phyloP scores from a whole-genome alignment of 2,113 vertebrate genomes.

The Scomber scombrus region DNA sequence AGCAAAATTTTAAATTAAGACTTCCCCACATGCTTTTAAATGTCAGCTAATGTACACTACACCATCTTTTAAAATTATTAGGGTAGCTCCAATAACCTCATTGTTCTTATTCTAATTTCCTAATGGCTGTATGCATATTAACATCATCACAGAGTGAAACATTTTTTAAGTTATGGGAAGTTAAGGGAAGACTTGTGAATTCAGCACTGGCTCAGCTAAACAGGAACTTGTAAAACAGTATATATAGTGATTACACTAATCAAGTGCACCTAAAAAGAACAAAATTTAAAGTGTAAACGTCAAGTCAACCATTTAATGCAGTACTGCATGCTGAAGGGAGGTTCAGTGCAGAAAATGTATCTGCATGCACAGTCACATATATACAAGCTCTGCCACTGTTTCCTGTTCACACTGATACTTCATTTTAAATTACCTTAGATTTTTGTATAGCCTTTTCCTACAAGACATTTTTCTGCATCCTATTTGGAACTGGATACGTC shows the following conservation, averaged over 20 bases:
- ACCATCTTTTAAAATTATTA: neutral
- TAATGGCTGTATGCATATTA: neutral
- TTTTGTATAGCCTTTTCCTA: conserved; percentile 20
- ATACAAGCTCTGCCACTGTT: conserved; percentile 2
- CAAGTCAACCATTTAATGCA: conserved; percentile 16
- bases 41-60: conserved; percentile 3
- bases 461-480: conserved; percentile 5
- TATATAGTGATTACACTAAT: neutral
- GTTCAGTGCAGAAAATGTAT: conserved; percentile 34
- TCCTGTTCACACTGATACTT: neutral
- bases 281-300: neutral
- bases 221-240: conserved; percentile 6
- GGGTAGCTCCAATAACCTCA: neutral
- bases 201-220: conserved; percentile 5
- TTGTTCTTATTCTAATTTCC: neutral
- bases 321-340: conserved; percentile 44
- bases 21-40: conserved; percentile 8
- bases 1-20: neutral
- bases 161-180: neutral
- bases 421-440: neutral
- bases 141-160: conserved; percentile 1
- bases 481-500: conserved; percentile 9
- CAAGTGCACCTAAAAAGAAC: conserved; percentile 1
- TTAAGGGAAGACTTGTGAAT: conserved; percentile 12
- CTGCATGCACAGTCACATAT: conserved; percentile 28